Base-by-base conservation (phyloP, 2,888 invertebrate species). In the Ecdyonurus torrentis region DNA sequence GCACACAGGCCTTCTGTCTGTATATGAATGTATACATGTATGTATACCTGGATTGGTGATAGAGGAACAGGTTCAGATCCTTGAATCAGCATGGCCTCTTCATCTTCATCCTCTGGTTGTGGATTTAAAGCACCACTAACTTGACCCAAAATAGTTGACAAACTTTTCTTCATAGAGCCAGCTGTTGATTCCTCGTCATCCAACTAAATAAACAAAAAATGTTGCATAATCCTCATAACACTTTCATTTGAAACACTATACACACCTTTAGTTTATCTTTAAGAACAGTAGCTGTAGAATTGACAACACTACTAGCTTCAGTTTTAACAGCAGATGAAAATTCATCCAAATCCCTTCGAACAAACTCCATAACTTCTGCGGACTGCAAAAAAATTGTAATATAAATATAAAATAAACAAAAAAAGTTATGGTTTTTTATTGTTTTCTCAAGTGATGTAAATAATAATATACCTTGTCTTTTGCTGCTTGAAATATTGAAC, bases 261-360 rank as follows among this genome's bases (percentile, higher is more conserved):
- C 69, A 70, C 72, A 86, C 86, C 77, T 83, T 84, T 3, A 86
- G 75, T 19, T 85, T 86, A 72, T 84, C 85, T 67, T 84, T 85
- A 62, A 87, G 77, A 55, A 79, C 85, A 65, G 79, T 79, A 37
- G 86, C 84, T 1, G 86, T 85, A 50, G 83, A 80, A 65, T 77
- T 79, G 67, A 85, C 81, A 20, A 86, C 83, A 70, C 80, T 82
- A 66, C 79, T 82, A 5, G 87, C 86, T 74, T 87, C 87, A 67
- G 80, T 80, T 72, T 84, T 84, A 2, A 88, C 85, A 7, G 83
- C 85, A 61, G 80, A 80, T 18, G 86, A 84, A 68, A 88, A 83
- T 73, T 88, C 88, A 70, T 84, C 85, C 67, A 88, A 74, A 72
- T 88, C 88, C 69, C 85, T 84, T 72, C 85, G 86, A 66, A 88